These are phyloP conservation scores for Drosophila nikananu DNA, from an alignment of 1,140 invertebrate species.

Conservation along the genomic window DNA sequence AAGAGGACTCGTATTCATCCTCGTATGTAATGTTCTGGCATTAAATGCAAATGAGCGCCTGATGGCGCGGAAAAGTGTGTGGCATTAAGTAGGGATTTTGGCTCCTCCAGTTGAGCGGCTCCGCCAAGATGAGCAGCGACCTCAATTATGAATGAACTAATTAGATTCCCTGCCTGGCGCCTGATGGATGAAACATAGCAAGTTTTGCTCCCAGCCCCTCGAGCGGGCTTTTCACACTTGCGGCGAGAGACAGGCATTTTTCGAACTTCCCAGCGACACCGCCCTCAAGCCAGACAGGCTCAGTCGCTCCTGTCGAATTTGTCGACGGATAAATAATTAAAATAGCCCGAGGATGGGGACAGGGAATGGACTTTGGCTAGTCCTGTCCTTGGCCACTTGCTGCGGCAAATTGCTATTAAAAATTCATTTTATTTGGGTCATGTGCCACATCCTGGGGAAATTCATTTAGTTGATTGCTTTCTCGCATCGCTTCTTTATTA, in stretches of 20 bases:
- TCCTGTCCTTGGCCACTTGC: slow-evolving; percentile 6
- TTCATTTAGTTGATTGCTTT: slow-evolving; percentile 18
- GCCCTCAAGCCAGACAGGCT: slow-evolving; percentile 12
- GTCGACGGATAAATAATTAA: slow-evolving; percentile 50
- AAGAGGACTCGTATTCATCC: slow-evolving; percentile 2
- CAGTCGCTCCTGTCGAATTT: slow-evolving; percentile 32
- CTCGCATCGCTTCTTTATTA: slow-evolving; percentile 12
- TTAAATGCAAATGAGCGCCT: slow-evolving; percentile 66
- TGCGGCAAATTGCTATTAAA: slow-evolving; percentile 39
- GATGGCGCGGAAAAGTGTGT: slow-evolving; percentile 47
- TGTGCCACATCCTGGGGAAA: slow-evolving; percentile 24
- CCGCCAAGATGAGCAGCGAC: slow-evolving; percentile 26
- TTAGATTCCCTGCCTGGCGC: slow-evolving; percentile 53
- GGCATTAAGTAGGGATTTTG: slow-evolving; percentile 34
- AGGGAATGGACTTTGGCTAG: slow-evolving; percentile 5
- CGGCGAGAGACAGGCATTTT: slow-evolving; percentile 28
- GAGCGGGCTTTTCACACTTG: slow-evolving; percentile 54
- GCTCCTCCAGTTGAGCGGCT: slow-evolving; percentile 13
- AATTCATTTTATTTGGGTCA: slow-evolving; percentile 23
- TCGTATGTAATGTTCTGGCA: slow-evolving; percentile 34
- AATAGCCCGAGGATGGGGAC: slow-evolving; percentile 10
- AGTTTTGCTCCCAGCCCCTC: slow-evolving; percentile 22
- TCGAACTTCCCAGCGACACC: slow-evolving; percentile 11
- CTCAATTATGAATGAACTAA: slow-evolving; percentile 78
- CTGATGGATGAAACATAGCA: slow-evolving; percentile 32